Evolutionary conservation across 2,888 invertebrate genomes (phyloP), one percentile per base, ranked within the genome.

Genomic region (Smittia aterrima): DNA sequence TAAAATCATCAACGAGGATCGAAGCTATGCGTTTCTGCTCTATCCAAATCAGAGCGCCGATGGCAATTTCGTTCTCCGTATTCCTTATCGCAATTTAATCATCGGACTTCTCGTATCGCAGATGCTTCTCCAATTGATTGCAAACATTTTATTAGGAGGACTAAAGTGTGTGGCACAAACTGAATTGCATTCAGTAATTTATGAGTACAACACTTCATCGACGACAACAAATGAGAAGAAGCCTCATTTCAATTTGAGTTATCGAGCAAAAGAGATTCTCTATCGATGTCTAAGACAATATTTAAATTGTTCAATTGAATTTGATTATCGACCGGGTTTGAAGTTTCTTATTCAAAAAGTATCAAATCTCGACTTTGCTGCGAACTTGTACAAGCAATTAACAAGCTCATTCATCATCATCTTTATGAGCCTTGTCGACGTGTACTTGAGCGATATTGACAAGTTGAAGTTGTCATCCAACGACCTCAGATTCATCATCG

Each of bases 331-430:
- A 38, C 96, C 96, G 0, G 96, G 96, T 0, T 84, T 97, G 20
- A 97, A 97, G 82, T 96, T 97, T 81, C 87, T 97, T 1, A 89
- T 96, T 76, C 96, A 97, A 82, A 96, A 96, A 85, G 95, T 95
- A 0, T 93, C 92, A 0, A 92, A 92, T 79, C 86, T 94, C 76
- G 92, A 91, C 75, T 88, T 91, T 78, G 93, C 94, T 2, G 94
- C 95, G 1, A 95, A 95, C 82, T 85, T 95, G n/a, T 95, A 95
- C 80, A 92, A 92, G 75, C 96, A 96, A 83, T 93, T 95, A 9
- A 94, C 95, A 38, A 93, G 95, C 0, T 92, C 95, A 0, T 95
- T 95, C 90, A 91, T 95, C 53, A 91, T 96, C 20, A 92, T 93
- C 82, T 90, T 93, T 71, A 92, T 95, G 75, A 89, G 94, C 0